A percentile compares a stretch with the other conserved stretches of the same genome.
Evolutionary conservation across 2,888 invertebrate genomes (phyloP).

Genomic region (Metacarcinus magister): DNA sequence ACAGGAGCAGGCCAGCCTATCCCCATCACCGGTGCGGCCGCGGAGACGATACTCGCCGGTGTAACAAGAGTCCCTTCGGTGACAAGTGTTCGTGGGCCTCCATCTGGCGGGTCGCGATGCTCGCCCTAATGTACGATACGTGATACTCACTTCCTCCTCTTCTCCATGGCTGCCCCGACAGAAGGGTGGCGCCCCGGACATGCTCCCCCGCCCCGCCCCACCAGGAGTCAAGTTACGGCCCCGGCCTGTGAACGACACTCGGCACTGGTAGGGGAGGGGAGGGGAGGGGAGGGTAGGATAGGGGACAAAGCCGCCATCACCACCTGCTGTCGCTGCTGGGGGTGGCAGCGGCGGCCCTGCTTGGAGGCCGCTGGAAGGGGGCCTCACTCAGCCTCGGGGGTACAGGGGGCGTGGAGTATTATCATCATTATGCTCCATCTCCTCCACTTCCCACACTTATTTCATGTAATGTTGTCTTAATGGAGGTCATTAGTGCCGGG

Average conservation of each 20-base stretch:
- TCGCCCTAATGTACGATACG: neutral
- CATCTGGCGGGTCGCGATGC: neutral
- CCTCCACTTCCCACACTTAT: slow-evolving; percentile 5
- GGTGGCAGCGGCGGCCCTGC: neutral
- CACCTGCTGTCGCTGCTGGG: neutral
- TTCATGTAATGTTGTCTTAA: neutral
- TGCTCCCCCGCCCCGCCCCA: neutral
- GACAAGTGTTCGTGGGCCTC: neutral
- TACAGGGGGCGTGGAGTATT: neutral
- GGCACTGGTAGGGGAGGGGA: neutral
- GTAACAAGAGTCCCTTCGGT: neutral
- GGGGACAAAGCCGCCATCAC: neutral
- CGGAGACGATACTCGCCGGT: neutral
- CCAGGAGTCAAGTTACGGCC: neutral
- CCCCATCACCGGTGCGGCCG: neutral
- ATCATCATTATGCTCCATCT: neutral
- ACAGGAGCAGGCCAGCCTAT: neutral
- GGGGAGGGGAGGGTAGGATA: neutral
- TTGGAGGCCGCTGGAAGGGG: neutral
- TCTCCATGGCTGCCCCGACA: neutral
- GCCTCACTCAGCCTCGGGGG: neutral
- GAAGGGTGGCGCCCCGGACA: neutral
- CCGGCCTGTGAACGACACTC: neutral
- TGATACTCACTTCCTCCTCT: neutral
- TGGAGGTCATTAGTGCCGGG: neutral